These are phyloP conservation scores for Imbricaverruca yamaguchii DNA, from an alignment of 2,888 invertebrate genomes.

Conservation along the genomic window DNA sequence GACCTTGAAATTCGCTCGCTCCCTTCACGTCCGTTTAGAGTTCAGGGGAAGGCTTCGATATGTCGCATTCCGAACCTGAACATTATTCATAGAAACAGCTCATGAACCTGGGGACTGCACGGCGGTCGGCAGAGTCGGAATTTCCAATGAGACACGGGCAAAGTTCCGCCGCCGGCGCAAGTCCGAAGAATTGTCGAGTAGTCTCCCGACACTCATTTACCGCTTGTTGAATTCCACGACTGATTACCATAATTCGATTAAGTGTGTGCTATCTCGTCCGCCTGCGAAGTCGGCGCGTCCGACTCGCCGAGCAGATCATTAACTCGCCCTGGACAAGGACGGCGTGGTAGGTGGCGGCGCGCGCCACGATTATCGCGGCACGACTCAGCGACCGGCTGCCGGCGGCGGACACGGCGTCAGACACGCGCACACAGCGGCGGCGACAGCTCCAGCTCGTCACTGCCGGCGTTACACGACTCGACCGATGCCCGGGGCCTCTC, in stretches of 20 bases:
- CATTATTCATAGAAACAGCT: slow-evolving; percentile 11
- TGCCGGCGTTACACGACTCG: too few relatives aligned
- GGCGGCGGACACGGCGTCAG: too few relatives aligned
- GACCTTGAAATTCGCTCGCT: too few relatives aligned
- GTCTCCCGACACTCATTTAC: background rate
- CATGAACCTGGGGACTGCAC: background rate
- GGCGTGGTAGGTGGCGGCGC: too few relatives aligned
- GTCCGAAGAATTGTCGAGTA: background rate
- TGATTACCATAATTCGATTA: slow-evolving; percentile 14
- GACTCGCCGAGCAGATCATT: too few relatives aligned
- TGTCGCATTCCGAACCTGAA: background rate
- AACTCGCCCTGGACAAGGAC: too few relatives aligned
- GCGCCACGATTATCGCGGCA: too few relatives aligned
- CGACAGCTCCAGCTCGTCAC: too few relatives aligned
- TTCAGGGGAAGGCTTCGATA: background rate
- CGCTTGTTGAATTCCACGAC: background rate
- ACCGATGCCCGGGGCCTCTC: too few relatives aligned
- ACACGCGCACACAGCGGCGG: too few relatives aligned
- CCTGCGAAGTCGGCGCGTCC: too few relatives aligned
- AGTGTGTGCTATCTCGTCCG: background rate
- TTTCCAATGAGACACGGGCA: background rate
- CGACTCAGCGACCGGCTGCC: too few relatives aligned
- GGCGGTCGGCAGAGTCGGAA: background rate
- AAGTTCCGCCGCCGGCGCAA: background rate
- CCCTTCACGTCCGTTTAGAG: background rate